phyloP scores from a whole-genome alignment of 2,888 invertebrate species.

The Brenthis hecate region DNA sequence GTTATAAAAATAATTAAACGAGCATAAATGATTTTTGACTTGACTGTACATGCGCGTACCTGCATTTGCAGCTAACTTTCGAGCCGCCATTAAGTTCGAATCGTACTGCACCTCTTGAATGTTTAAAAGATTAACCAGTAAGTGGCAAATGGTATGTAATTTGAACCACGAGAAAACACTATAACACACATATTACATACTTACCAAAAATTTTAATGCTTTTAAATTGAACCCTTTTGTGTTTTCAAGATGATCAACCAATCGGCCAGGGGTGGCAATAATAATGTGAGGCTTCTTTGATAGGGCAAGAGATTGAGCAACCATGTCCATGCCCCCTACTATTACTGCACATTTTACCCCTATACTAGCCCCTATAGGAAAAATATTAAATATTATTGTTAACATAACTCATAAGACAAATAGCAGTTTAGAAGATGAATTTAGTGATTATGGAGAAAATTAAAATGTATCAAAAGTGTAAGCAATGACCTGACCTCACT shows the following conservation, averaged over 20 bases:
- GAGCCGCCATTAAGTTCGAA: no score
- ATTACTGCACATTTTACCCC: conserved; percentile 98
- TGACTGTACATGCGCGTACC: no score
- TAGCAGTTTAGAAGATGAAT: not conserved
- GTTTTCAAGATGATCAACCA: conserved; percentile 98
- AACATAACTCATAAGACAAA: not conserved
- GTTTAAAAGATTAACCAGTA: no score
- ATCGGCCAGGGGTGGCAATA: conserved; percentile 97
- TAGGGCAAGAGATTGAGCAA: conserved; percentile 93
- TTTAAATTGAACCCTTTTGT: conserved; percentile 98
- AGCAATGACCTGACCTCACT: no score
- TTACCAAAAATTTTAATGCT: conserved; percentile 92
- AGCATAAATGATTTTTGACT: no score
- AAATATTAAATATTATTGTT: not conserved
- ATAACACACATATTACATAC: conserved; percentile 42
- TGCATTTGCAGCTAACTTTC: no score
- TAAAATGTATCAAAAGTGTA: no score
- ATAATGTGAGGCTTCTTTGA: conserved; percentile 98
- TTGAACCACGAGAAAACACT: not conserved
- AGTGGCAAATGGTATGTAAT: no score
- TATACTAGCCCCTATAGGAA: conserved; percentile 88
- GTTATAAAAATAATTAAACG: no score
- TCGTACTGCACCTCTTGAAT: no score
- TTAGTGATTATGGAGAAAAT: not conserved
- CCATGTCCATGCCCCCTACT: conserved; percentile 99